Evolutionary conservation across 2,113 vertebrate genomes (phyloP), one percentile per base, ranked within the genome.

Genomic region (Entomyzon cyanotis): DNA sequence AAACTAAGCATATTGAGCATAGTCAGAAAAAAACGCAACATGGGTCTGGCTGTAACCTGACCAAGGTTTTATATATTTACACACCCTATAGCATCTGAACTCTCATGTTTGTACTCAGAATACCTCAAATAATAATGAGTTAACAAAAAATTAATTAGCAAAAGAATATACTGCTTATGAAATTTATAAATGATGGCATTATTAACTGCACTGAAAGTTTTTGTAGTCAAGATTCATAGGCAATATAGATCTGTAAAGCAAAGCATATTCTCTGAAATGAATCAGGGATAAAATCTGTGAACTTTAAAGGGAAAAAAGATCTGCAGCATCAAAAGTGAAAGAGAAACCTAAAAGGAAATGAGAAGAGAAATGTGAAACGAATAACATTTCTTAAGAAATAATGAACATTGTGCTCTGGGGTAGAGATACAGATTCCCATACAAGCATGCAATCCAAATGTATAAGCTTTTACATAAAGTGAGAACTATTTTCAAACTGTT

Each of bases 191-290:
- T 69, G 5, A 94, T 44, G 16, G 24, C 8, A 65, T 86, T 95
- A 95, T 75, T 96, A 94, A 86, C 94, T 52, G 41, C 33, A 52
- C 20, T 41, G 39, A 79, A 69, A 94, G 65, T 64, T 64, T 76
- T 67, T 27, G 15, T 76, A 68, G 76, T 70, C n/a, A 94, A 96
- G 89, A 96, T 84, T 96, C 59, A 62, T 27, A 62, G 37, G 68
- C 67, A 95, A 91, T 23, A 42, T 28, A 37, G 41, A 87, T 37
- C 82, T 68, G 78, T 84, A 74, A 80, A 69, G 28, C 18, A 65
- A 95, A 95, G 63, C 44, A 20, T 41, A 18, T 87, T 89, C 77
- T 94, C 95, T 96, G 95, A 97, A 90, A 90, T 68, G 24, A 83
- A 90, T 89, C 44, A 33, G 13, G 10, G 28, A 60, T 30, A 87